Evolutionary conservation across 2,888 invertebrate species (phyloP), one percentile per base, ranked within the genome.

Genomic region (Prosopocoilus inquinatus): DNA sequence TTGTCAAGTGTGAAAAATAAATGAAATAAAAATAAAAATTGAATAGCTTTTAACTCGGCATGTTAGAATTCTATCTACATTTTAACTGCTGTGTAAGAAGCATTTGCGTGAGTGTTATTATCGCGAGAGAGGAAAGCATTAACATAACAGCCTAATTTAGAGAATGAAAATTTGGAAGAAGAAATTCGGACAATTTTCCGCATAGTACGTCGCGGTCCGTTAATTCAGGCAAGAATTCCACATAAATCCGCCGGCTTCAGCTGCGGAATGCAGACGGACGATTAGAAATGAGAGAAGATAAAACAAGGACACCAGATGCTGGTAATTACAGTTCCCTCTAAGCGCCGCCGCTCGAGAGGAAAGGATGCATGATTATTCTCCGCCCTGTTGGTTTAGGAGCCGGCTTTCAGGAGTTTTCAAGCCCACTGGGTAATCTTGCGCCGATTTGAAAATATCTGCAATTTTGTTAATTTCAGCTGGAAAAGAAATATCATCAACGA

Each of bases 231-330:
- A 15, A 16, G 16, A 41, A 41, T 41, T 41, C 41, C 16, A 41
- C 41, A 41, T 41, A 41, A 41, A 41, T 41, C 41, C n/a, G 41
- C 12, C 15, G 41, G 41, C 16, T 41, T 41, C 41, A 41, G 41
- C 41, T 41, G 41, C 15, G 41, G 41, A 41, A 41, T 41, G 9
- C 15, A 15, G 41, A 28, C 20, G 41, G 9, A 41, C 41, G n/a
- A 15, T 41, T 41, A 13, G 9, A 41, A 28, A 41, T 41, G 16
- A 41, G 41, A 9, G 41, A 41, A 41, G 13, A 41, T 41, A 41
- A 41, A 41, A 41, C 41, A 41, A 41, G 41, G 16, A 41, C 16
- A 41, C 41, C 41, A 41, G 41, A 41, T 41, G 41, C 15, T 41
- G 41, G 15, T 41, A 41, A 41, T 41, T 41, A 41, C 41, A 41